phyloP scores from a whole-genome alignment of 92 coral and sea anemone species.

The Bergia sp. region DNA sequence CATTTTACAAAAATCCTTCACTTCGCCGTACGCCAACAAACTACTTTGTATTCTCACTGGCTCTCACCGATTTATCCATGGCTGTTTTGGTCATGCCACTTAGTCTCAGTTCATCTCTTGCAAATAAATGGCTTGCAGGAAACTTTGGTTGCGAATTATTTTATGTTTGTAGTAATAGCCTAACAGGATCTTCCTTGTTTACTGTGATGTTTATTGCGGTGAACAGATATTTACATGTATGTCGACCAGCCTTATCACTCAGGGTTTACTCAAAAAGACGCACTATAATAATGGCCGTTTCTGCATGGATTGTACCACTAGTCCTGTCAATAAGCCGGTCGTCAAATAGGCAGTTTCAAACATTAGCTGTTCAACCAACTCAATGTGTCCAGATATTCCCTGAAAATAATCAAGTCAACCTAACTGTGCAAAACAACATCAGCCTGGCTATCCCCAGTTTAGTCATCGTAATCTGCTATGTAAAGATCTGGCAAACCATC shows the following conservation, averaged over 20 bases:
- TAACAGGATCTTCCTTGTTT: not conserved
- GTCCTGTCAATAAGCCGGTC: not conserved
- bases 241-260: not conserved
- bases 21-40: constrained; percentile 5
- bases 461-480: not conserved
- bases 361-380: not conserved
- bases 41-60: constrained; percentile 25
- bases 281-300: not conserved
- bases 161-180: not conserved
- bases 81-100: not conserved
- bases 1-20: constrained; percentile 24
- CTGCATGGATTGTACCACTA: not conserved
- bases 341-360: not conserved
- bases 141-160: not conserved
- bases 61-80: constrained; percentile 7
- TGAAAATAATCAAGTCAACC: not conserved
- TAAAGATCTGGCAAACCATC: constrained; percentile 21
- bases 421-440: not conserved
- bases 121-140: constrained; percentile 22
- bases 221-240: not conserved
- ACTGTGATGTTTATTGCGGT: constrained; percentile 24
- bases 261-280: not conserved
- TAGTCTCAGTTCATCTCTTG: not conserved
- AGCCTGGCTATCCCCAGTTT: not conserved
- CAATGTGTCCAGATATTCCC: not conserved